Percentiles rank a stretch among this genome's conserved stretches.
Conservation (phyloP, 2,113 vertebrate genomes). For the Centropus bengalensis region DNA sequence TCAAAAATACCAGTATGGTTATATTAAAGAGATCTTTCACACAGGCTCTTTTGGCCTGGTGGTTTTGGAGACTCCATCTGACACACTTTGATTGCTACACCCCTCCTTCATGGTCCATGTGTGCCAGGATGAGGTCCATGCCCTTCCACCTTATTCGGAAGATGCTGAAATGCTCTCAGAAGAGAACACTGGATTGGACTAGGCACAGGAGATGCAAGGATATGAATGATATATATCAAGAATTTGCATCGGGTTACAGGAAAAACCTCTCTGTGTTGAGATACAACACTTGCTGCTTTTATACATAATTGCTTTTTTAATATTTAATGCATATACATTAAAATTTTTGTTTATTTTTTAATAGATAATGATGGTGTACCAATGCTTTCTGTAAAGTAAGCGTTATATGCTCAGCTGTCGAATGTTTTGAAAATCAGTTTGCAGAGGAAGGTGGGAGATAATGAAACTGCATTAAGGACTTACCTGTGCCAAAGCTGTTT, state of each 20-base stretch:
- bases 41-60: not conserved
- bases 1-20: not conserved
- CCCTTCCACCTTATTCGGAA: not conserved
- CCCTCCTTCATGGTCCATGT: not conserved
- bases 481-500: not conserved
- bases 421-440: not conserved
- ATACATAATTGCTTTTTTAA: not conserved
- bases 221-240: not conserved
- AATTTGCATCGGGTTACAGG: not conserved
- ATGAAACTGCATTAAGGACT: not conserved
- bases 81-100: fast-evolving
- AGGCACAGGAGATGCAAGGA: not conserved
- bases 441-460: not conserved
- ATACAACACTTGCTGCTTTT: not conserved
- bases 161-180: not conserved
- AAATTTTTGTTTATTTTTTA: not conserved
- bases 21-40: not conserved
- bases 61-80: not conserved
- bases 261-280: not conserved
- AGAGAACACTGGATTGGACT: not conserved
- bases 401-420: not conserved
- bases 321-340: not conserved
- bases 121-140: not conserved
- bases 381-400: not conserved
- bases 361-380: fast-evolving